Base-by-base conservation (phyloP, 1,140 invertebrate species). In the Coelopa frigida region DNA sequence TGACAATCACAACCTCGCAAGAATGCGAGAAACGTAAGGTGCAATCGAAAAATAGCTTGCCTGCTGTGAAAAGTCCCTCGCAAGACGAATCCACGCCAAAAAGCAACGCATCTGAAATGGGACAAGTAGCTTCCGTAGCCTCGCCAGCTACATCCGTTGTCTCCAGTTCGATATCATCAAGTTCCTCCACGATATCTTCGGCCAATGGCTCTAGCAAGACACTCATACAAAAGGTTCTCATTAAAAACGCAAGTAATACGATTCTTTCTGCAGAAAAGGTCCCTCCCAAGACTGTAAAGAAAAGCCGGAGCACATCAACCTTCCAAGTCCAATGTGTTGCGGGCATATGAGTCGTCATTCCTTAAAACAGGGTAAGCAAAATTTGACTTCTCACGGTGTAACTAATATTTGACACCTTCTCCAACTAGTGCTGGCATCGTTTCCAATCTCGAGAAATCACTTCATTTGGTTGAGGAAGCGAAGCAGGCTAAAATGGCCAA, bases 341-440 rank as follows among this genome's bases (percentile, higher is more conserved):
- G 26, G n/a, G 33, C 39, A 17, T 65, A 58, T 39, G 61, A 64
- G 31, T 54, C 27, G 41, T 64, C 61, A 2, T 64, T 61, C 49
- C 42, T 23, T 2, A 64, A 61, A 51, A 64, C 59, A 27, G 61
- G 61, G 61, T 64, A 61, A 18, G 41, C 44, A 46, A 12, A 7
- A 12, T 46, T 20, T 29, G 12, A 12, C 3, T 39, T 35, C n/a
- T n/a, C n/a, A n/a, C n/a, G n/a, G n/a, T n/a, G n/a, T n/a, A n/a
- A n/a, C n/a, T n/a, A n/a, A n/a, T n/a, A n/a, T n/a, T n/a, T n/a
- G n/a, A n/a, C n/a, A n/a, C n/a, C 15, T 11, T 42, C 33, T 38
- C n/a, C 24, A 48, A 29, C 1, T 26, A 66, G 64, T 5, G 37
- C 29, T 15, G 57, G 53, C 32, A 64, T 68, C 51, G 47, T 68